phyloP scores from a whole-genome alignment of 2,113 vertebrate genomes.

The Anhinga anhinga region DNA sequence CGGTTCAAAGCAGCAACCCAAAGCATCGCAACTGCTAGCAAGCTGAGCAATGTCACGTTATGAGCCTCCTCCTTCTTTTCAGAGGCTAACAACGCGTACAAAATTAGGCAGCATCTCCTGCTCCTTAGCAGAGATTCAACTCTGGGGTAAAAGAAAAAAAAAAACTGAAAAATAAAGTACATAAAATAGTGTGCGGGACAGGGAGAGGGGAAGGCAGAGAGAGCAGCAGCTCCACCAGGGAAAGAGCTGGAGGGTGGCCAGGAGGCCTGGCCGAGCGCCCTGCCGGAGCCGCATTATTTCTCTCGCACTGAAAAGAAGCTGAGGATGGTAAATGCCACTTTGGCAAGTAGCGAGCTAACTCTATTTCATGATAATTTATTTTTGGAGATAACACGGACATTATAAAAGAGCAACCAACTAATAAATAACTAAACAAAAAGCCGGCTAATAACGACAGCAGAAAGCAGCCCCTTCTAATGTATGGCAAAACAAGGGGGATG shows the following conservation, averaged over 20 bases:
- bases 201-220: conserved; percentile 52
- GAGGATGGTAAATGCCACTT: conserved; percentile 75
- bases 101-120: conserved; percentile 56
- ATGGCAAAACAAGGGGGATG: conserved; percentile 31
- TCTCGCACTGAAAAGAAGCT: conserved; percentile 68
- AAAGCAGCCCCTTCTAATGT: conserved; percentile 31
- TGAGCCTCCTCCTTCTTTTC: conserved; percentile 54
- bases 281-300: conserved; percentile 70
- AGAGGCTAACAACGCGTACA: conserved; percentile 45
- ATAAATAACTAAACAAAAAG: conserved; percentile 69
- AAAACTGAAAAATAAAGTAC: background rate
- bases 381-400: conserved; percentile 67
- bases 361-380: conserved; percentile 76
- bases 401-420: conserved; percentile 66
- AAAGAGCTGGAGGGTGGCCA: conserved; percentile 72
- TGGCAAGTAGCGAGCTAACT: conserved; percentile 69
- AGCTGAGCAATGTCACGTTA: conserved; percentile 14
- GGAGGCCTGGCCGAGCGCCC: conserved; percentile 73
- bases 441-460: conserved; percentile 33
- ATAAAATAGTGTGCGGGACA: background rate
- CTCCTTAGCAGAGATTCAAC: conserved; percentile 38
- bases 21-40: conserved; percentile 1
- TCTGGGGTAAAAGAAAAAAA: background rate
- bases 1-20: background rate
- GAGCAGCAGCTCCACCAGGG: conserved; percentile 59